Base-by-base conservation (phyloP, 2,888 invertebrate species). In the Morinoia aosen region DNA sequence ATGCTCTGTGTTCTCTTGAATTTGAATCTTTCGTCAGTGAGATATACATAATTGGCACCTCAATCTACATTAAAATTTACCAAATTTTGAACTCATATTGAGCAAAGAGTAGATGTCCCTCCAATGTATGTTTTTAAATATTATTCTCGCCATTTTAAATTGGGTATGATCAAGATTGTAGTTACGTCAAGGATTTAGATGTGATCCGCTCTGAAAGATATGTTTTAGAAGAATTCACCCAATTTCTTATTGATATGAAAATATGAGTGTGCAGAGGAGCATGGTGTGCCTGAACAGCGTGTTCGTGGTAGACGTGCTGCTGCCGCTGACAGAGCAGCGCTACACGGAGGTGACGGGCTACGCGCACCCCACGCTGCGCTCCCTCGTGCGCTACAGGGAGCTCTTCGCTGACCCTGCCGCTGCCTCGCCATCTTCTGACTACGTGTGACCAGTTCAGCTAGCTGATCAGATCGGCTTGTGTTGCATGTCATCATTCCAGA, bases 221-320 rank as follows among this genome's bases (percentile, higher is more conserved):
- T 1, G 7, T 33, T 76, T 33, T 33, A 76, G 25, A 33, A 76
- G 25, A 33, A 16, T 76, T 76, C 76, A 16, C 19, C 19, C 25
- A 10, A 33, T 76, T 10, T 12, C 33, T 48, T 48, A 16, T 14
- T 33, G 19, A 76, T 3, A 76, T 76, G 25, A 76, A 76, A 33
- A 25, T 10, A 25, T 19, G 76, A 14, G 33, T 90, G 88, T 90
- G 90, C 95, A 96, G 96, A 58, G 95, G n/a, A 58, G 97, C 95
- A 97, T 97, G n/a, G 97, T 98, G 97, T 97, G 98, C 97, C 98
- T 98, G 97, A 98, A 98, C 97, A 98, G 98, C 96, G 98, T 98
- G 97, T 99, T 98, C 97, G 98, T 98, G 96, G 97, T 98, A 97
- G 98, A 98, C 97, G 98, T 98, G 96, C 98, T 98, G 96, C 97